Conservation (phyloP, 1,140 invertebrate species). For the Temnothorax curvispinosus region DNA sequence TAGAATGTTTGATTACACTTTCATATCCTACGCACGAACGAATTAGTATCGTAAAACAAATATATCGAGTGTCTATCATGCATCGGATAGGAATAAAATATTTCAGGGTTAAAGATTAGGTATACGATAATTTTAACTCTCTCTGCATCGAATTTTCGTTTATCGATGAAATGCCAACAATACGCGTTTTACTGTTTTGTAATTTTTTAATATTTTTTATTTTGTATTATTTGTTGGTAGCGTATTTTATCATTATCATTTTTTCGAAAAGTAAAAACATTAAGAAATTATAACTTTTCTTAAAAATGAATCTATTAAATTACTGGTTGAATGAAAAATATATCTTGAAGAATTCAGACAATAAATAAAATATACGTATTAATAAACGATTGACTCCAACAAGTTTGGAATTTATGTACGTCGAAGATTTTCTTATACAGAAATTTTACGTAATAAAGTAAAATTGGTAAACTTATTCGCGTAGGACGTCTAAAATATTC, state of each 20-base stretch:
- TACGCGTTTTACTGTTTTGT: not conserved
- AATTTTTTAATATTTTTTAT: not conserved
- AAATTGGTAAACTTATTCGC: not conserved
- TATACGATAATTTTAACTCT: not conserved
- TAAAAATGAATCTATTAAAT: not conserved
- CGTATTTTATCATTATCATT: not conserved
- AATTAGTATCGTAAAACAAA: constrained; percentile 2
- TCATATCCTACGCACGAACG: not conserved
- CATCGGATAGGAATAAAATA: constrained; percentile 11
- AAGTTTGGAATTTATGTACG: not conserved
- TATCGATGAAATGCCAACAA: not conserved
- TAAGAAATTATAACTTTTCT: not conserved
- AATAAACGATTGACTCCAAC: not conserved
- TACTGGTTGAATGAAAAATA: not conserved
- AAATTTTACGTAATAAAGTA: not conserved
- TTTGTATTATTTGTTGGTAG: not conserved
- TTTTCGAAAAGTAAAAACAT: not conserved
- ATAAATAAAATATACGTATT: not conserved
- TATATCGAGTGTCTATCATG: not conserved
- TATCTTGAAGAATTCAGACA: not conserved
- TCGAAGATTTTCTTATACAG: not conserved
- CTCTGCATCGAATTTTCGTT: not conserved
- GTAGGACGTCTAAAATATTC: not conserved
- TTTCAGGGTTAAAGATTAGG: not conserved
- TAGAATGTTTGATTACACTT: constrained; percentile 9